Conservation (phyloP, 2,797 vertebrate genomes). For the Otus scops region DNA sequence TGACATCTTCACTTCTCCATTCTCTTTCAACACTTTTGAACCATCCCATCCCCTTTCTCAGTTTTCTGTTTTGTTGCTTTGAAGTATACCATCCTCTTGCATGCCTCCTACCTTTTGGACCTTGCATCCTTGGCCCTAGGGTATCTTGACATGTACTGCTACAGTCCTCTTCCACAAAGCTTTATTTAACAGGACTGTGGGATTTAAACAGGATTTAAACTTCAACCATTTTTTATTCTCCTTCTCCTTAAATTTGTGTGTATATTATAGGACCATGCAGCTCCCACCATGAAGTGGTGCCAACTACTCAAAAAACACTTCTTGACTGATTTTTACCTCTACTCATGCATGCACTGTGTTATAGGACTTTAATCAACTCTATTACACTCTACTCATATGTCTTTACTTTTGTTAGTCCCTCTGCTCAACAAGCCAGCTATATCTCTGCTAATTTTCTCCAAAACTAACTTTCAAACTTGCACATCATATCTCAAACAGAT, state of each 20-base stretch:
- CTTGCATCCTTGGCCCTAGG: background rate
- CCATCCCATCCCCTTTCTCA: background rate
- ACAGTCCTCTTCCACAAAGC: background rate
- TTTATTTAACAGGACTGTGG: background rate
- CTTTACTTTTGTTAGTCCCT: background rate
- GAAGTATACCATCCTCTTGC: background rate
- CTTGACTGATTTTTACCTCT: background rate
- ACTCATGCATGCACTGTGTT: background rate
- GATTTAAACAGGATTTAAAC: background rate
- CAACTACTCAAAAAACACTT: background rate
- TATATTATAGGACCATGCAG: background rate
- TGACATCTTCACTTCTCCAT: background rate
- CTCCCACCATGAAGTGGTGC: background rate
- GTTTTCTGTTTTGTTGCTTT: background rate
- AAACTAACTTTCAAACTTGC: background rate
- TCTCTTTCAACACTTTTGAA: background rate
- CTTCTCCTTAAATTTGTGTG: background rate
- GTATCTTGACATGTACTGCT: background rate
- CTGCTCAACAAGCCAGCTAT: background rate
- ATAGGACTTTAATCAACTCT: background rate
- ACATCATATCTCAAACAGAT: background rate
- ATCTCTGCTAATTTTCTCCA: background rate
- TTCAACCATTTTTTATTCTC: background rate
- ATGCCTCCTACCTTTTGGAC: background rate
- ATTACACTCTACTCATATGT: accelerated